Evolutionary conservation across 1,140 invertebrate genomes (phyloP).

Genomic region (Pissodes strobi): DNA sequence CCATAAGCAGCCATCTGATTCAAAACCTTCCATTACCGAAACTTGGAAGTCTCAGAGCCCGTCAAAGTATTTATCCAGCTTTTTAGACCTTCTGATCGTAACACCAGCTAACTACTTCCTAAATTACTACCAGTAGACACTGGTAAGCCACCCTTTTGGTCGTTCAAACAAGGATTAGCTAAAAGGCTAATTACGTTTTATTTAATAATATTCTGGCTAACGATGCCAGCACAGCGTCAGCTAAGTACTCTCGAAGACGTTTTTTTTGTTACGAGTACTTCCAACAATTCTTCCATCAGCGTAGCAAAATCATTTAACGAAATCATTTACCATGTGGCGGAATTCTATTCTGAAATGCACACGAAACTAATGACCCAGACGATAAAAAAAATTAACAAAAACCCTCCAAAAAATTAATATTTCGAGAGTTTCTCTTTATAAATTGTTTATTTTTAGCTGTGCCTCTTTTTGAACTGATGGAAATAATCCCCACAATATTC

Average conservation of each 20-base stretch:
- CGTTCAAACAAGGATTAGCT: constrained; percentile 67
- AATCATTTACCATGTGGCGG: constrained; percentile 71
- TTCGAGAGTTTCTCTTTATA: too few species aligned
- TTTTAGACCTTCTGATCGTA: constrained; percentile 80
- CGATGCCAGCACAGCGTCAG: constrained; percentile 55
- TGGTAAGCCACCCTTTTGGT: constrained; percentile 81
- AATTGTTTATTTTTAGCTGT: too few species aligned
- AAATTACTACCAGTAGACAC: constrained; percentile 83
- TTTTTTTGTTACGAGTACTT: constrained; percentile 46
- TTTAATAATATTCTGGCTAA: constrained; percentile 66
- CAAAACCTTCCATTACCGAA: constrained; percentile 77
- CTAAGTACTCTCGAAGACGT: constrained; percentile 20
- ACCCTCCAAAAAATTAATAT: constrained; percentile 63
- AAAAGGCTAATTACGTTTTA: constrained; percentile 70
- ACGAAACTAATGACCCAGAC: constrained; percentile 33
- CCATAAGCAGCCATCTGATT: constrained; percentile 92
- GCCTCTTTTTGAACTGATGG: too few species aligned
- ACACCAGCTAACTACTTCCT: constrained; percentile 77
- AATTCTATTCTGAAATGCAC: constrained; percentile 68
- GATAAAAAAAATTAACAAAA: constrained; percentile 33
- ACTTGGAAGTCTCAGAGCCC: constrained; percentile 69
- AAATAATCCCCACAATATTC: too few species aligned
- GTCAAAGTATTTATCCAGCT: constrained; percentile 84
- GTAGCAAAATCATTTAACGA: constrained; percentile 68
- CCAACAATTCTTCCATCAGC: constrained; percentile 16